These are phyloP conservation scores for Nymphalis polychloros DNA, from an alignment of 2,888 invertebrate species.

Conservation along the genomic window DNA sequence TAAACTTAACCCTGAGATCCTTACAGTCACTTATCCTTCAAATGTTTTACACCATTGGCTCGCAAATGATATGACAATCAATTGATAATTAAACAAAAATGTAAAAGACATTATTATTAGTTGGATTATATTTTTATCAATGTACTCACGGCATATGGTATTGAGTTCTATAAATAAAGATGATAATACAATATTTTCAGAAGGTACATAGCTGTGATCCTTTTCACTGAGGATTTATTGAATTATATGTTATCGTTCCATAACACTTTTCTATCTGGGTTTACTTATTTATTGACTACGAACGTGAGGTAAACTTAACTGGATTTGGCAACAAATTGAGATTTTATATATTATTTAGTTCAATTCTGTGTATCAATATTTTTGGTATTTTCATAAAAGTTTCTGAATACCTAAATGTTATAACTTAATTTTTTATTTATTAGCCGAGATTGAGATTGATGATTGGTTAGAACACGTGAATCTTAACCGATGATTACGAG, in stretches of 20 bases:
- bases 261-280: slow-evolving; percentile 41
- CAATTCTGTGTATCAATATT: too few relatives aligned
- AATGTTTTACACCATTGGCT: too few relatives aligned
- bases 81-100: too few relatives aligned
- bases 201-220: slow-evolving; percentile 55
- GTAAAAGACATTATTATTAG: not conserved
- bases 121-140: not conserved
- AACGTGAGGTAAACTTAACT: slow-evolving; percentile 19
- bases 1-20: too few relatives aligned
- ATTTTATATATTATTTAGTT: not conserved
- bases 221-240: slow-evolving; percentile 60
- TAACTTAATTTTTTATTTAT: too few relatives aligned
- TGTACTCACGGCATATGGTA: not conserved
- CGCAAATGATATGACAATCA: too few relatives aligned
- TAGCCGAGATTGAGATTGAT: too few relatives aligned
- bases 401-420: too few relatives aligned
- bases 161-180: not conserved
- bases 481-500: too few relatives aligned
- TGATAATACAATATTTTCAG: not conserved
- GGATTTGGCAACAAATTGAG: slow-evolving; percentile 1
- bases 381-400: too few relatives aligned
- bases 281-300: slow-evolving; percentile 26
- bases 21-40: too few relatives aligned
- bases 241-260: slow-evolving; percentile 49
- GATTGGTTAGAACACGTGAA: too few relatives aligned